Base-by-base conservation (phyloP, 2,113 vertebrate species). In the Chloebia gouldiae region DNA sequence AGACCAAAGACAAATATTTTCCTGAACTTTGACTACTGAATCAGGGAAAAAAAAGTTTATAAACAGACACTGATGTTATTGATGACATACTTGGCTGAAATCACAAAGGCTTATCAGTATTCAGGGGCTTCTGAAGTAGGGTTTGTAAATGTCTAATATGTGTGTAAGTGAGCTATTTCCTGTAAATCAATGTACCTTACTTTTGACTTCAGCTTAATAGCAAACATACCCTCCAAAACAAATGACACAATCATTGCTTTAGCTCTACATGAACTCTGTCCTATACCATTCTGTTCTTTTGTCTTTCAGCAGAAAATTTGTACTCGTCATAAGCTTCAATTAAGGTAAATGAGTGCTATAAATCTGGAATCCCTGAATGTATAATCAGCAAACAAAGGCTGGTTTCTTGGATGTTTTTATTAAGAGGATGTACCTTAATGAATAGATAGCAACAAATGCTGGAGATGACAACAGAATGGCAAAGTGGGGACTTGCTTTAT, bases 131-230 rank as follows among this genome's bases (percentile, higher is more conserved):
- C 95, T 93, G 87, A 96, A 97, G 96, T 88, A 95, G 89, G 83
- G 76, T 98, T 98, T 97, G 84, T 96, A 96, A 97, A 97, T 92
- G 95, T 93, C 93, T 93, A 96, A 91, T 93, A 96, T 93, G 89
- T 96, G 95, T 92, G 94, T 96, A 96, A 97, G 93, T 88, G 91
- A 96, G 90, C 94, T 97, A 98, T 98, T 98, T 98, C 98, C 98
- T 98, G 97, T 98, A 98, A 98, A 97, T 97, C 97, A 97, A 98
- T 98, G 98, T 98, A 98, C 98, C 95, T 96, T 97, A 81, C 97
- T 98, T 98, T 95, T 97, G 95, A 96, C 96, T 98, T 97, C 92
- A 96, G 91, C 96, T 97, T 96, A 97, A 97, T 95, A 96, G 93
- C 87, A 96, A 95, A 88, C 40, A 91, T 95, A 93, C 81, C 88